Evolutionary conservation across 2,888 invertebrate species (phyloP).

Genomic region (Lasioglossum oenotherae): DNA sequence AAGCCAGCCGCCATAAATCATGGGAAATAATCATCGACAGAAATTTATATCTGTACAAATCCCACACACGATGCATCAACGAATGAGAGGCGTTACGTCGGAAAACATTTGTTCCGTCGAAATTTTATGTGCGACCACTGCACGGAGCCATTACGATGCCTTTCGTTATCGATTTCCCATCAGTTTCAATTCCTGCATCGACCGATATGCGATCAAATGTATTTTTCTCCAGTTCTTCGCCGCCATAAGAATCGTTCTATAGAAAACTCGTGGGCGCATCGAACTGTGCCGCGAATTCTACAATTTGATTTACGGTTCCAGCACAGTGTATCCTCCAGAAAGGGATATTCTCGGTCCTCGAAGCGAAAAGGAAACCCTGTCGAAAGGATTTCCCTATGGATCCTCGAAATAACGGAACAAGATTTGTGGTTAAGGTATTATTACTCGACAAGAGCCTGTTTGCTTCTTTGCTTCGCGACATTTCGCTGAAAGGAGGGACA

Average conservation of each 20-base stretch:
- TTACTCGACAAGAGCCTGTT: not conserved
- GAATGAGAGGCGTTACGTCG: not conserved
- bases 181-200: not conserved
- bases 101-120: not conserved
- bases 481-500: not conserved
- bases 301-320: constrained; percentile 57
- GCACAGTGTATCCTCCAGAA: not conserved
- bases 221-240: constrained; percentile 7
- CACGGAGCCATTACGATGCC: not conserved
- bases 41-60: not conserved
- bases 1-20: not conserved
- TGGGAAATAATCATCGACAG: not conserved
- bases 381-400: not conserved
- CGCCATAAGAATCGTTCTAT: not conserved
- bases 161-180: not conserved
- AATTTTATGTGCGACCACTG: not conserved
- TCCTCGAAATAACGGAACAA: not conserved
- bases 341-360: not conserved
- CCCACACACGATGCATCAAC: too few species aligned
- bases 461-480: not conserved
- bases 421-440: constrained; percentile 11
- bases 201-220: constrained; percentile 14
- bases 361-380: not conserved
- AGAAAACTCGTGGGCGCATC: constrained; percentile 3
- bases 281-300: constrained; percentile 23